phyloP scores from a whole-genome alignment of 1,140 invertebrate species.

The Euborellia annulipes region DNA sequence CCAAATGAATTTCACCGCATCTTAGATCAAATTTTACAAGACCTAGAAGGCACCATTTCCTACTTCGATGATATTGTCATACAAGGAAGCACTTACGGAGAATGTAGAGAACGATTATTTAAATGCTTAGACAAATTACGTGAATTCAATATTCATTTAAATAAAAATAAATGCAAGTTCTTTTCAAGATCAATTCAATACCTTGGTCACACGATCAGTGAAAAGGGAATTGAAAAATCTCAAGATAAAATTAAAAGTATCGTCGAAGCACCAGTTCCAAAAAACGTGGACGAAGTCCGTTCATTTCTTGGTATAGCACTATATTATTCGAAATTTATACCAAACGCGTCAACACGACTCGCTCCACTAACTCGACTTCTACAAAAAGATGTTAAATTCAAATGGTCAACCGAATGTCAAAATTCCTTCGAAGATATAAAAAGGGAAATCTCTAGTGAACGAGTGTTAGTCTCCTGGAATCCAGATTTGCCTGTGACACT shows the following conservation, averaged over 20 bases:
- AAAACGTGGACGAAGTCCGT: neutral
- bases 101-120: neutral
- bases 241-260: neutral
- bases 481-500: slow-evolving; percentile 17
- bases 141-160: slow-evolving; percentile 16
- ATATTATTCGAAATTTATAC: too few relatives aligned
- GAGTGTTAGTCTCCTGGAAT: slow-evolving; percentile 8
- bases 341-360: too few relatives aligned
- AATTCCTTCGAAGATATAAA: neutral
- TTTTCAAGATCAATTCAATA: slow-evolving; percentile 15
- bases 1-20: slow-evolving; percentile 28
- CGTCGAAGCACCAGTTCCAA: neutral
- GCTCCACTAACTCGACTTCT: too few relatives aligned
- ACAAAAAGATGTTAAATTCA: too few relatives aligned
- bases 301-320: too few relatives aligned
- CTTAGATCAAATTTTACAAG: slow-evolving; percentile 24
- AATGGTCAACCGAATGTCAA: neutral
- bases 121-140: neutral
- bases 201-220: neutral
- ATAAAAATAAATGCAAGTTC: slow-evolving; percentile 22
- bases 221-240: neutral
- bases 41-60: slow-evolving; percentile 10
- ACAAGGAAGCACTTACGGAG: neutral
- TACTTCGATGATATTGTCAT: slow-evolving; percentile 10
- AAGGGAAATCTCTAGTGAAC: neutral